A percentile compares a stretch with the other conserved stretches of the same genome.
Conservation (phyloP, 1,140 invertebrate genomes). For the Ganaspis sp. region DNA sequence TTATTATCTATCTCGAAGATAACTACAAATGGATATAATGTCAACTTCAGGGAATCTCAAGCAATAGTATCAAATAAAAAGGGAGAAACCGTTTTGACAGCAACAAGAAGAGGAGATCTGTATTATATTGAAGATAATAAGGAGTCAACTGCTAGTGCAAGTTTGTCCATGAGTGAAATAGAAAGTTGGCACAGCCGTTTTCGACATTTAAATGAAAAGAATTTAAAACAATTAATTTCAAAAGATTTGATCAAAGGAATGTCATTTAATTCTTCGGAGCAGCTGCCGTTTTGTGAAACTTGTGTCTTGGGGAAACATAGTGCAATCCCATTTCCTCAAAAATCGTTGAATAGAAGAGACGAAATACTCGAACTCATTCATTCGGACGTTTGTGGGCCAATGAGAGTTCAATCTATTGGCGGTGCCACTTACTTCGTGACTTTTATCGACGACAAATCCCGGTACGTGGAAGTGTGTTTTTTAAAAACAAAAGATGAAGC, state of each 20-base stretch:
- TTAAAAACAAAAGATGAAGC: constrained; percentile 38
- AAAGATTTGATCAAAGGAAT: constrained; percentile 33
- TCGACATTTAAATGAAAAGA: constrained; percentile 36
- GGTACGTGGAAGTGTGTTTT: constrained; percentile 38
- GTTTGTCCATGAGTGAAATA: not conserved
- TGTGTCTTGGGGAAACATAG: constrained; percentile 14
- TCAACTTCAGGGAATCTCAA: constrained; percentile 26
- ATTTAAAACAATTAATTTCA: constrained; percentile 28
- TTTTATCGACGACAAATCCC: constrained; percentile 42
- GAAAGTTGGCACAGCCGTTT: constrained; percentile 37
- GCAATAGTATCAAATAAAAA: constrained; percentile 14
- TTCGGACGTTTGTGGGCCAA: constrained; percentile 57
- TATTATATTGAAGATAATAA: constrained; percentile 33
- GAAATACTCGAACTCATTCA: constrained; percentile 40
- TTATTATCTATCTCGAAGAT: constrained; percentile 38
- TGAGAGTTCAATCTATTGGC: constrained; percentile 46
- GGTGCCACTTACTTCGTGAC: constrained; percentile 47
- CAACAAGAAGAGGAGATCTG: constrained; percentile 25
- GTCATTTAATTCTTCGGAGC: not conserved
- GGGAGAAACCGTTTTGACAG: not conserved
- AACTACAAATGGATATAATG: constrained; percentile 10
- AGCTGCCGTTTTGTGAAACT: constrained; percentile 25
- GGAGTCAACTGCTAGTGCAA: not conserved
- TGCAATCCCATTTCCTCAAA: constrained; percentile 28
- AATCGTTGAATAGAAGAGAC: not conserved